These are phyloP conservation scores for Pomacea maculata DNA, from an alignment of 1,140 invertebrate genomes.

Conservation along the genomic window DNA sequence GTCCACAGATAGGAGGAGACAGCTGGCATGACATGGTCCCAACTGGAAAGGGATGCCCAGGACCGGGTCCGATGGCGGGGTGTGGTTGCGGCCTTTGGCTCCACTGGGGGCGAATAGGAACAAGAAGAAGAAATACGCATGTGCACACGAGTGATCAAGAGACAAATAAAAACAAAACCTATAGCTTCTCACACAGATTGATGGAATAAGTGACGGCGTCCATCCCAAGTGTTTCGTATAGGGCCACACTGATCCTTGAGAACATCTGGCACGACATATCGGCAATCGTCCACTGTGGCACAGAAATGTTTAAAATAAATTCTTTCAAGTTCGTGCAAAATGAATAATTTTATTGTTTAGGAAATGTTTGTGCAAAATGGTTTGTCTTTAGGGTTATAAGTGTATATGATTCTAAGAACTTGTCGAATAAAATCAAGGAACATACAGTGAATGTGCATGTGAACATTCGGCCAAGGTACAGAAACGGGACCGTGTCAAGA, in stretches of 20 bases:
- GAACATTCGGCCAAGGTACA: too few relatives aligned
- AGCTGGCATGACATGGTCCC: too few relatives aligned
- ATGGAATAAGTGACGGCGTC: constrained; percentile 96
- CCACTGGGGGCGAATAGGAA: too few relatives aligned
- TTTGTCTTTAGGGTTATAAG: neutral
- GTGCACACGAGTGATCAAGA: neutral
- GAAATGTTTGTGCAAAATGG: neutral
- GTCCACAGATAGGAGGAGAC: too few relatives aligned
- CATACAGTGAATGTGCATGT: too few relatives aligned
- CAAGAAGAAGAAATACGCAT: neutral
- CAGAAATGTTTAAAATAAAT: constrained; percentile 26
- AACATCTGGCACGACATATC: constrained; percentile 93
- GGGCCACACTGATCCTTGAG: constrained; percentile 92
- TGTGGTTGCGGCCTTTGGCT: too few relatives aligned
- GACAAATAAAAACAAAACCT: constrained; percentile 2
- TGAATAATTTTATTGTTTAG: neutral
- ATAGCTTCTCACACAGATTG: constrained; percentile 78
- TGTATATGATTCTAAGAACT: neutral
- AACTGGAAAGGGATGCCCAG: too few relatives aligned
- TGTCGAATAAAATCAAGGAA: too few relatives aligned
- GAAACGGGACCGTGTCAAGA: too few relatives aligned
- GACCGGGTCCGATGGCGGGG: too few relatives aligned
- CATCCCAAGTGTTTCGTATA: constrained; percentile 95
- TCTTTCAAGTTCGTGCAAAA: too few relatives aligned
- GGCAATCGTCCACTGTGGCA: constrained; percentile 82